phyloP scores from a whole-genome alignment of 2,888 invertebrate species.

The Oscheius sp. region DNA sequence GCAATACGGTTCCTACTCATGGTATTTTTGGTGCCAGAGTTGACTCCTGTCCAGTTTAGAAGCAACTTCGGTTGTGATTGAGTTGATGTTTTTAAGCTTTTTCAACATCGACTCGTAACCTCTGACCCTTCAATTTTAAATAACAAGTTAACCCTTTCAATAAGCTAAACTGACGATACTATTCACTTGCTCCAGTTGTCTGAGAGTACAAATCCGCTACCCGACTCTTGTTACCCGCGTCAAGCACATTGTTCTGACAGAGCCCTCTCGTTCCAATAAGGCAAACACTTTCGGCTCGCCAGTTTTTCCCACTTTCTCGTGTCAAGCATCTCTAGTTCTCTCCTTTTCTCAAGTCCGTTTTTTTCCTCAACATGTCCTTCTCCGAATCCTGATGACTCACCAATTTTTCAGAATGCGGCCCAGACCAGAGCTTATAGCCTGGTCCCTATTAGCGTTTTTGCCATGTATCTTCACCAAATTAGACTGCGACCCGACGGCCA shows the following conservation, averaged over 20 bases:
- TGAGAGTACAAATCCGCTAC: too few relatives aligned
- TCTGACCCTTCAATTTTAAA: too few relatives aligned
- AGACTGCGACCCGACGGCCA: constrained; percentile 59
- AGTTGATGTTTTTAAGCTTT: too few relatives aligned
- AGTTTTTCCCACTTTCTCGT: constrained; percentile 12
- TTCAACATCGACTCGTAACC: too few relatives aligned
- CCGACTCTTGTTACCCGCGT: constrained; percentile 1
- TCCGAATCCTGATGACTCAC: not conserved
- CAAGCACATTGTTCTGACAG: constrained; percentile 20
- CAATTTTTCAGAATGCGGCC: constrained; percentile 23
- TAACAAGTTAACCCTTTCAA: too few relatives aligned
- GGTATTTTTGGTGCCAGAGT: too few relatives aligned
- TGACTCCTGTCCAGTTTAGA: too few relatives aligned
- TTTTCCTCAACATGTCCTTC: not conserved
- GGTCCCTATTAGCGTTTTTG: not conserved
- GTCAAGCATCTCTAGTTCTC: constrained; percentile 4
- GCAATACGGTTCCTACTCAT: too few relatives aligned
- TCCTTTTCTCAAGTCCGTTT: not conserved
- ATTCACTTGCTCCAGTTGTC: too few relatives aligned
- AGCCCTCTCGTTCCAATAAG: constrained; percentile 18
- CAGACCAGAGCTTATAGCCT: constrained; percentile 12
- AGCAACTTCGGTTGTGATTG: too few relatives aligned
- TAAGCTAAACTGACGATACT: too few relatives aligned
- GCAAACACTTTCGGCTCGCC: constrained; percentile 2
- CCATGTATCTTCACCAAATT: constrained; percentile 15